Evolutionary conservation across 2,113 vertebrate genomes (phyloP).

Genomic region (Aptenodytes patagonicus): DNA sequence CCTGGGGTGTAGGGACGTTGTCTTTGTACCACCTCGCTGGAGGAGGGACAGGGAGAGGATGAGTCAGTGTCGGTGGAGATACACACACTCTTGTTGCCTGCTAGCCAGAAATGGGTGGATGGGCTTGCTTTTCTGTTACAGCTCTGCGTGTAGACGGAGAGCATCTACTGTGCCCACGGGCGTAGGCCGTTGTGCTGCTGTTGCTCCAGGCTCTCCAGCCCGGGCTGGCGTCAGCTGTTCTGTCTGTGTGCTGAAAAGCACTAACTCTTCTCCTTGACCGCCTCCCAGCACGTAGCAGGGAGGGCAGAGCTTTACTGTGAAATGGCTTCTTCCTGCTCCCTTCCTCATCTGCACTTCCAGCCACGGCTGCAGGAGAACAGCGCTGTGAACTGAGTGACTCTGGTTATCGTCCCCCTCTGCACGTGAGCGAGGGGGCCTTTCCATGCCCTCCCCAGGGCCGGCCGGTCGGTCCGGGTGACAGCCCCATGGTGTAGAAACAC

Average conservation of each 20-base stretch:
- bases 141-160: background rate
- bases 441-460: background rate
- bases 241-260: background rate
- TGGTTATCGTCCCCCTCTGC: background rate
- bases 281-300: background rate
- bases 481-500: background rate
- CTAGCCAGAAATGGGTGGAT: background rate
- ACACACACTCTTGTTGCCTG: background rate
- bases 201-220: background rate
- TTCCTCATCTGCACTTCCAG: background rate
- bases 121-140: background rate
- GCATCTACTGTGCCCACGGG: background rate
- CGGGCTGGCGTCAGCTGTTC: background rate
- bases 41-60: background rate
- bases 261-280: background rate
- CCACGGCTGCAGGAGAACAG: background rate
- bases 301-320: constrained; percentile 11
- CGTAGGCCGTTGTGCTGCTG: background rate
- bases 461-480: accelerated
- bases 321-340: background rate
- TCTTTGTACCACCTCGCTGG: background rate
- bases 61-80: background rate
- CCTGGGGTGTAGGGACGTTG: background rate
- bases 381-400: background rate
- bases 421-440: accelerated